phyloP scores from a whole-genome alignment of 2,888 invertebrate genomes.

The Apoda limacodes region DNA sequence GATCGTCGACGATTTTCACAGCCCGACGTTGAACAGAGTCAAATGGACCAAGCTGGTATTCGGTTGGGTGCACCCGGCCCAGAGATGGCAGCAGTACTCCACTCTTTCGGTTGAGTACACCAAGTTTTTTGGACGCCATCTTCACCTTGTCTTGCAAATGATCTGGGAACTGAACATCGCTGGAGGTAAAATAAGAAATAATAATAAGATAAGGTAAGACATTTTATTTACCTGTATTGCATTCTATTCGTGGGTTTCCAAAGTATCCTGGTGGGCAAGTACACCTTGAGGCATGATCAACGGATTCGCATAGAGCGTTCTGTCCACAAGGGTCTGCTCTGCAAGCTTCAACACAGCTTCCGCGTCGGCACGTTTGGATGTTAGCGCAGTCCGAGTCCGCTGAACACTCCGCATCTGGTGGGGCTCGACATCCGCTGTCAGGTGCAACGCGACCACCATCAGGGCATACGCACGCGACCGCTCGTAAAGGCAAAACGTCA shows the following conservation, averaged over 20 bases:
- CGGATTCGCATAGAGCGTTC: conserved; percentile 83
- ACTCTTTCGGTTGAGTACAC: too few species aligned
- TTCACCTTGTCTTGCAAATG: too few species aligned
- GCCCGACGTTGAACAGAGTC: too few species aligned
- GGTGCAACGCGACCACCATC: conserved; percentile 81
- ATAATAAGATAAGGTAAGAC: too few species aligned
- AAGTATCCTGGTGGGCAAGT: conserved; percentile 81
- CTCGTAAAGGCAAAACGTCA: conserved; percentile 83
- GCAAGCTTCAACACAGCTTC: conserved; percentile 84
- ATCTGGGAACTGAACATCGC: too few species aligned
- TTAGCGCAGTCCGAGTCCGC: conserved; percentile 81
- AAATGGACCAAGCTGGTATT: too few species aligned
- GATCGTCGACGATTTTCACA: too few species aligned
- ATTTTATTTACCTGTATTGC: conserved; percentile 68
- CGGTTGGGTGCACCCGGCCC: too few species aligned
- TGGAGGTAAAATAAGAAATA: too few species aligned
- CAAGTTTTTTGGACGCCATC: too few species aligned
- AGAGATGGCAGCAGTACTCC: too few species aligned
- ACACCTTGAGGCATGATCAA: conserved; percentile 82
- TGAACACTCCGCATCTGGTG: conserved; percentile 74
- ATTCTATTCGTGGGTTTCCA: conserved; percentile 85
- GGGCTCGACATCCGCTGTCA: conserved; percentile 77
- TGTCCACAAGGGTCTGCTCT: conserved; percentile 82
- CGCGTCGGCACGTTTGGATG: conserved; percentile 79
- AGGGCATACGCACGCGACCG: conserved; percentile 89